phyloP scores from a whole-genome alignment of 2,113 vertebrate genomes.

The Todiramphus saurophagus region DNA sequence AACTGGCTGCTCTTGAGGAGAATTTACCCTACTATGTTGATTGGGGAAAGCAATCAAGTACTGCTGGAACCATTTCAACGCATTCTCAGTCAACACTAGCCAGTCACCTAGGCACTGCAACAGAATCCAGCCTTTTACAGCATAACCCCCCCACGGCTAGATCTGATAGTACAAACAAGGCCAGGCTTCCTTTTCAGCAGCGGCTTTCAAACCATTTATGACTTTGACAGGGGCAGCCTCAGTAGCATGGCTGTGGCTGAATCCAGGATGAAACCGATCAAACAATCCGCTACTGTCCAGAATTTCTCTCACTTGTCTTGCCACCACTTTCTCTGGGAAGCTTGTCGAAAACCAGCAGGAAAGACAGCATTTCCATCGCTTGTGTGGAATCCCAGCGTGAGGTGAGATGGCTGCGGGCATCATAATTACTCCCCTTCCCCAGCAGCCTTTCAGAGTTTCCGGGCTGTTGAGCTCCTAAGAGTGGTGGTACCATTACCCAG shows the following conservation, averaged over 20 bases:
- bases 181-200: constrained; percentile 64
- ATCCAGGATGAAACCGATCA: constrained; percentile 48
- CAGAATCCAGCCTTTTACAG: constrained; percentile 60
- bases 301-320: constrained; percentile 17
- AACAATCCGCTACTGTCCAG: constrained; percentile 59
- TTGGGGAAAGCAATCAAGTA: constrained; percentile 61
- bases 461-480: constrained; percentile 3
- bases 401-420: constrained; percentile 4
- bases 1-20: constrained; percentile 53
- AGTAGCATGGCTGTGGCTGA: constrained; percentile 33
- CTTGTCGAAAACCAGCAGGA: constrained; percentile 42
- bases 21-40: constrained; percentile 53
- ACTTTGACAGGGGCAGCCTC: constrained; percentile 64
- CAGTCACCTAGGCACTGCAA: constrained; percentile 69
- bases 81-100: constrained; percentile 64
- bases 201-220: constrained; percentile 48
- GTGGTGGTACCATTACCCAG: background rate
- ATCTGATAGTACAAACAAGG: constrained; percentile 71
- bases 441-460: constrained; percentile 41
- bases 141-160: constrained; percentile 46
- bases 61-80: constrained; percentile 38
- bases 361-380: constrained; percentile 21
- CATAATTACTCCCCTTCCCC: constrained; percentile 41
- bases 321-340: constrained; percentile 52
- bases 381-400: background rate